Evolutionary conservation across 2,113 vertebrate genomes (phyloP), one percentile per base, ranked within the genome.

Genomic region (Alethe diademata): DNA sequence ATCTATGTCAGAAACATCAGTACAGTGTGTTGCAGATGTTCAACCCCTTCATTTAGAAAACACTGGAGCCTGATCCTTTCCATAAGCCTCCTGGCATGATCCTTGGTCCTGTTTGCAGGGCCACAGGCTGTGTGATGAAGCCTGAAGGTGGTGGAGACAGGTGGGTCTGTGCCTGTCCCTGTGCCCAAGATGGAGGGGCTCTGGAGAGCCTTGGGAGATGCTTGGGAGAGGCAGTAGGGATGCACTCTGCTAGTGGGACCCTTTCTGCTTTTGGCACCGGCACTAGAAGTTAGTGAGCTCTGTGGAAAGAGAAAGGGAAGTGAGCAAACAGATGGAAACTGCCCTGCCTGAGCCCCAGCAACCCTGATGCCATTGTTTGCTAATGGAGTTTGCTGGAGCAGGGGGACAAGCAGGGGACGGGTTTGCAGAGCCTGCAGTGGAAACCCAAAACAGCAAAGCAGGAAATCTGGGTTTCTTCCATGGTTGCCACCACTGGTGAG

Each of bases 51-150:
- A 5, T 48, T 69, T 75, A 71, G n/a, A 35, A 56, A 57, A 23
- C 69, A 43, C 5, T 0, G 0, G 42, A n/a, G 29, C 25, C 58
- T 17, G 0, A 0, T 61, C 35, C 42, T 70, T 76, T 54, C 50
- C 36, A 4, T 10, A 45, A 88, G 8, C 29, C 29, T 58, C 26
- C 26, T 50, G 58, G 19, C 36, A 17, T 1, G 3, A 15, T 31
- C 42, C 36, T 75, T 40, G 12, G 19, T 43, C 20, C n/a, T 1
- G 3, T 22, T 45, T 38, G 48, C 45, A 17, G 11, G 70, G 50
- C 23, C 24, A 14, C 0, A 7, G 67, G n/a, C 15, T 8, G 0
- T 7, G 7, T 5, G 26, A 25, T 7, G 36, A 25, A 81, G 33
- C 29, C 56, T 17, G 38, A 42, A 26, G 48, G 40, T n/a, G 31